A percentile compares a stretch with the other conserved stretches of the same genome.
Conservation (phyloP, 2,113 vertebrate species). For the Cairina moschata region DNA sequence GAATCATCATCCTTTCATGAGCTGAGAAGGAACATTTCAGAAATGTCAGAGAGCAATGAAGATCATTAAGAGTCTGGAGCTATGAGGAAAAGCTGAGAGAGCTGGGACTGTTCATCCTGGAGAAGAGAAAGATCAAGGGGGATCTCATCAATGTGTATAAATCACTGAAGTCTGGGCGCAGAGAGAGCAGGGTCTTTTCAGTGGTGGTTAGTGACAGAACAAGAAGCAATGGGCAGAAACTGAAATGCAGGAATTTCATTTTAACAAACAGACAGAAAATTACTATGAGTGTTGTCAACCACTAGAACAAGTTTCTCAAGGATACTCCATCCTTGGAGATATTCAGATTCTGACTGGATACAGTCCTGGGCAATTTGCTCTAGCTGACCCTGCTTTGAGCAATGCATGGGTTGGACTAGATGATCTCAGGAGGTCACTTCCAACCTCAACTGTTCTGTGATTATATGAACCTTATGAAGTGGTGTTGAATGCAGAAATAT, state of each 20-base stretch:
- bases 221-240: not conserved
- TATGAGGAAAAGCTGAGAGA: not conserved
- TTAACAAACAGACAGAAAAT: not conserved
- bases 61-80: not conserved
- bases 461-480: not conserved
- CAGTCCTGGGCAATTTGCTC: not conserved
- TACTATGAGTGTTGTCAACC: not conserved
- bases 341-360: not conserved
- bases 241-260: not conserved
- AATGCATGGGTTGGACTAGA: not conserved
- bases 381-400: not conserved
- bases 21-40: not conserved
- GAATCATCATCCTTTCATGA: not conserved
- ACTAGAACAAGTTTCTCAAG: not conserved
- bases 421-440: not conserved
- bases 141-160: not conserved
- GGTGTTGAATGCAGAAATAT: not conserved
- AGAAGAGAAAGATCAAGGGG: not conserved
- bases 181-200: not conserved
- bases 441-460: not conserved
- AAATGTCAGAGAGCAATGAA: not conserved
- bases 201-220: not conserved
- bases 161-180: not conserved
- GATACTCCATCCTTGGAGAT: not conserved
- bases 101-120: not conserved